Base-by-base conservation (phyloP, 2,797 vertebrate species). In the Etheostoma perlongum region DNA sequence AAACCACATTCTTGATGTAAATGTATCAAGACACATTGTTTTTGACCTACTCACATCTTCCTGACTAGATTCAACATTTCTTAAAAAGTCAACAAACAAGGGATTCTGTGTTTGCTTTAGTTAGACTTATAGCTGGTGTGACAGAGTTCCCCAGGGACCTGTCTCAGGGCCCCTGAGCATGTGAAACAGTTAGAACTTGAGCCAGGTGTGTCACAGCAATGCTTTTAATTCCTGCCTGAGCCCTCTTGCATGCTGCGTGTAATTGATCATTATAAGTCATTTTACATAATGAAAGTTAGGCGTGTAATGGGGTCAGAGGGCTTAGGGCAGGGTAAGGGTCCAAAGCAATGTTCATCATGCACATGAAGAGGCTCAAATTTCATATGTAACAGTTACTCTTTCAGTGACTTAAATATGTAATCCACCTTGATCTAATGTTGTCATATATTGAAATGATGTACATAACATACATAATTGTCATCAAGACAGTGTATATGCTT, bases 221-320 rank as follows among this genome's bases (percentile, higher is more conserved):
- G 57, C 44, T 40, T 87, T 80, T 74, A 86, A 82, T 87, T 82
- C 79, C 57, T 66, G 66, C 36, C 25, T 72, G 55, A 78, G 70
- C 76, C 75, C 78, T 79, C 46, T 51, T 78, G 85, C 74, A 76
- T 19, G 58, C 65, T 73, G 65, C 53, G 18, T 70, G 40, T 80
- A 80, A 85, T 73, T 78, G 82, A 86, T 89, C 58, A 46, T 81
- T 78, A 79, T 88, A 86, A 88, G 89, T 89, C 51, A 87, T 83
- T 85, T 78, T 80, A 76, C 70, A 74, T 68, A 72, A 88, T 74
- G 60, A 76, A 84, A 89, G 89, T 92, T 85, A 84, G 68, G 55
- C 48, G 13, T 74, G 61, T 63, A 85, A 72, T 18, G 70, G 51
- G 83, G 75, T 79, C 76, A 79, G 59, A 66, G 74, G 67, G 68